These are phyloP conservation scores for Mobula birostris DNA, from an alignment of 2,113 vertebrate genomes.

Conservation along the genomic window DNA sequence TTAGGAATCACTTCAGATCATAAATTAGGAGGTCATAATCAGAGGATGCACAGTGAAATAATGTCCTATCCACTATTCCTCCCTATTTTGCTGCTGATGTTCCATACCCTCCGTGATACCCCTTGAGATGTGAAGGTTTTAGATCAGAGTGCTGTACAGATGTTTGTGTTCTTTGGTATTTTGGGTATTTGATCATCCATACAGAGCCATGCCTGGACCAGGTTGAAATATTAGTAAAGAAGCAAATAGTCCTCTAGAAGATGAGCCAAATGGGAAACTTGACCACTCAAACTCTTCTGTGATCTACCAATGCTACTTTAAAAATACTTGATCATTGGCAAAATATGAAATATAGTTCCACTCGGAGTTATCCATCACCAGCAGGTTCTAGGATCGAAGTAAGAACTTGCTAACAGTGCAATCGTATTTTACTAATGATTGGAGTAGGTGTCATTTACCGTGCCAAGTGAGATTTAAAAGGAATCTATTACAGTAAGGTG, in stretches of 20 bases:
- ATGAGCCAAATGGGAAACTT: not conserved
- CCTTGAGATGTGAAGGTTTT: no score
- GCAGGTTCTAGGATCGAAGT: not conserved
- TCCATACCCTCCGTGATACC: no score
- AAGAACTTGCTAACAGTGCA: not conserved
- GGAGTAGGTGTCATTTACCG: not conserved
- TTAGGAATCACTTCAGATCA: no score
- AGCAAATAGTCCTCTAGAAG: not conserved
- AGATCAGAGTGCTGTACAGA: no score
- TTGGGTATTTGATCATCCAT: no score
- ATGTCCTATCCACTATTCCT: no score
- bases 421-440: not conserved
- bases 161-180: no score
- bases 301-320: not conserved
- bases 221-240: not conserved
- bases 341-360: not conserved
- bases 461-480: not conserved
- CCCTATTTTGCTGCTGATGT: no score
- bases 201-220: not conserved
- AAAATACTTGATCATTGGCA: not conserved
- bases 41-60: no score
- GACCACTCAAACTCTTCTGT: not conserved
- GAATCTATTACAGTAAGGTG: not conserved
- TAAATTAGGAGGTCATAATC: no score
- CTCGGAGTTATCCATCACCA: not conserved